A percentile compares a stretch with the other conserved stretches of the same genome.
These are phyloP conservation scores for Trimorus sp. DNA, from an alignment of 2,888 invertebrate genomes.

Conservation along the genomic window DNA sequence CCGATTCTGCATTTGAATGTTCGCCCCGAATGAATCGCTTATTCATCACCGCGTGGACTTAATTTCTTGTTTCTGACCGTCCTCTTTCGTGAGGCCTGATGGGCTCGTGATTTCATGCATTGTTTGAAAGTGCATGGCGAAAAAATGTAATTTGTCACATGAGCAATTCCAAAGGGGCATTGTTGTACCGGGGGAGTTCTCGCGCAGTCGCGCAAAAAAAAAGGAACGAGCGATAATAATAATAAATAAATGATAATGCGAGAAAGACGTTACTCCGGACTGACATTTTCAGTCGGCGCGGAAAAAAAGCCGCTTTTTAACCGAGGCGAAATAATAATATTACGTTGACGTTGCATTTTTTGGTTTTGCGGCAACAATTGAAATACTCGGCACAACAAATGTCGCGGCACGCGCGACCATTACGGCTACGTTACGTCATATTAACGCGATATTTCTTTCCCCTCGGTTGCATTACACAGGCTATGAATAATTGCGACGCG, in stretches of 20 bases:
- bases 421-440: constrained; percentile 33
- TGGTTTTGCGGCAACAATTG: constrained; percentile 27
- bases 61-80: constrained; percentile 17
- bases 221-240: constrained; percentile 22
- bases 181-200: constrained; percentile 1
- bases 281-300: constrained; percentile 42
- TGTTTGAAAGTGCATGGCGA: constrained; percentile 38
- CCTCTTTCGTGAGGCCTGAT: constrained; percentile 17
- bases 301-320: constrained; percentile 28
- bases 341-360: constrained; percentile 38
- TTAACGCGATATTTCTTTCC: constrained; percentile 20
- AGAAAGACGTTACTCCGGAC: constrained; percentile 38
- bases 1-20: too few relatives aligned
- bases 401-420: constrained; percentile 13
- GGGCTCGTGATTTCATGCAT: constrained; percentile 44
- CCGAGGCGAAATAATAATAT: constrained; percentile 28
- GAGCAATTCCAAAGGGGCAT: constrained; percentile 31
- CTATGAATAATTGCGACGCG: neutral
- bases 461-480: neutral
- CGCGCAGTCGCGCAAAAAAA: constrained; percentile 3
- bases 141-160: constrained; percentile 57
- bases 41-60: constrained; percentile 4
- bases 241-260: constrained; percentile 47
- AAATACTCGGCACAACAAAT: constrained; percentile 34
- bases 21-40: constrained; percentile 2